Evolutionary conservation across 2,888 invertebrate genomes (phyloP).

Genomic region (Melinaea menophilus): DNA sequence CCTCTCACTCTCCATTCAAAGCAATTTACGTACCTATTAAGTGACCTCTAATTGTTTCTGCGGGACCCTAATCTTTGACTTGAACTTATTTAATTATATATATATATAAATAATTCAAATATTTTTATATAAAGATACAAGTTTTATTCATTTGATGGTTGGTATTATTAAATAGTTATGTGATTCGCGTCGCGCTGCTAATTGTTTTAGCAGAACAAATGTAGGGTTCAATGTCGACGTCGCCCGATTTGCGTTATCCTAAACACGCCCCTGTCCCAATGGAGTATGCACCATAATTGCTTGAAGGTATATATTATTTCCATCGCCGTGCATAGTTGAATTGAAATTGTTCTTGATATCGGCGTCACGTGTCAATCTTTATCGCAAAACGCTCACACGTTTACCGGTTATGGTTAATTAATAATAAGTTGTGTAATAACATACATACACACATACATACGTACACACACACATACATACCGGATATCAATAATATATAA

Average conservation of each 20-base stretch:
- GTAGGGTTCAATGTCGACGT: conserved; percentile 71
- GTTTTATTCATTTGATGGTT: conserved; percentile 20
- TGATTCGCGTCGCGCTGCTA: conserved; percentile 61
- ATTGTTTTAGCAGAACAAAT: conserved; percentile 72
- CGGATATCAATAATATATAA: too few species aligned
- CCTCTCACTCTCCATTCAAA: conserved; percentile 13
- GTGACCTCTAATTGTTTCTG: conserved; percentile 23
- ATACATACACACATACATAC: too few species aligned
- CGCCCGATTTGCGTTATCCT: not conserved
- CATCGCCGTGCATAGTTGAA: conserved; percentile 10
- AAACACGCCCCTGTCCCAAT: conserved; percentile 9
- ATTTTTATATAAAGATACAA: not conserved
- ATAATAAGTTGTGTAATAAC: too few species aligned
- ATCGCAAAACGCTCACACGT: conserved; percentile 37
- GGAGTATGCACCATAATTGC: conserved; percentile 5
- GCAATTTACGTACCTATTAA: conserved; percentile 24
- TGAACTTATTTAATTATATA: conserved; percentile 21
- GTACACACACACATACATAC: too few species aligned
- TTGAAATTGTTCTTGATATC: conserved; percentile 23
- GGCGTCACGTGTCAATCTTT: conserved; percentile 44
- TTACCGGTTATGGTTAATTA: conserved; percentile 7
- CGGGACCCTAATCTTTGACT: conserved; percentile 23
- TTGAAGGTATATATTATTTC: conserved; percentile 1
- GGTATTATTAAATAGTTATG: conserved; percentile 35
- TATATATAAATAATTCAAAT: conserved; percentile 16